Conservation (phyloP, 2,113 vertebrate species). For the Psilopsiagon aymara region DNA sequence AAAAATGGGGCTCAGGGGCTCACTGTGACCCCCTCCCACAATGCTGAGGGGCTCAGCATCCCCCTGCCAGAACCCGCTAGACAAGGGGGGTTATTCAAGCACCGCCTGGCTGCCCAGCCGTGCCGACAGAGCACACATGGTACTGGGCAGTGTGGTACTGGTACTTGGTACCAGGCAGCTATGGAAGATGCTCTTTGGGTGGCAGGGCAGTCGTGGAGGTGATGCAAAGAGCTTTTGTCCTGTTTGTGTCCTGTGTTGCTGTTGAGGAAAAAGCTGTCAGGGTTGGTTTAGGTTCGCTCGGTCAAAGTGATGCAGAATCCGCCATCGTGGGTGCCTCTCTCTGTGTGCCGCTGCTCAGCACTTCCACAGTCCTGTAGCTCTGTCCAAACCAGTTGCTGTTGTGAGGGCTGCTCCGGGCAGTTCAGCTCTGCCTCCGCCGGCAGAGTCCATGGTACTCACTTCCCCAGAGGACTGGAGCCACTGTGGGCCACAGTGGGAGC, state of each 20-base stretch:
- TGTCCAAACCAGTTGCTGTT: neutral
- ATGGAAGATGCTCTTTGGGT: neutral
- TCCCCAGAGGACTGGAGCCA: neutral
- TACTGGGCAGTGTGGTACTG: neutral
- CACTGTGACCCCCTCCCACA: neutral
- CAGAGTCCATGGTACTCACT: neutral
- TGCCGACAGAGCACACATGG: neutral
- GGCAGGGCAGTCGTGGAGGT: fast-evolving
- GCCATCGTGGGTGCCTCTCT: neutral
- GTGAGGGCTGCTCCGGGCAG: neutral
- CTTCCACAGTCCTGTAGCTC: neutral
- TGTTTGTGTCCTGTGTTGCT: neutral
- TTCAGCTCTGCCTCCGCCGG: neutral
- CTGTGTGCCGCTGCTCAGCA: fast-evolving
- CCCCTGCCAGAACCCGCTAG: neutral
- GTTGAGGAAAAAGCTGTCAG: neutral
- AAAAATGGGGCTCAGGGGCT: neutral
- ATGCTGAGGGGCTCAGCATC: neutral
- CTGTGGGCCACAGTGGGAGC: neutral
- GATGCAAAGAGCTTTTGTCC: neutral
- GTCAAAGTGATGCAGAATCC: neutral
- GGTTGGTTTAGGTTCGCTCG: neutral
- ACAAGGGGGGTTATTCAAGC: neutral
- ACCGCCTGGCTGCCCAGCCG: neutral
- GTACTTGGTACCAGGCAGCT: neutral